Evolutionary conservation across 2,888 invertebrate genomes (phyloP).

Genomic region (Gasteruption jaculator): DNA sequence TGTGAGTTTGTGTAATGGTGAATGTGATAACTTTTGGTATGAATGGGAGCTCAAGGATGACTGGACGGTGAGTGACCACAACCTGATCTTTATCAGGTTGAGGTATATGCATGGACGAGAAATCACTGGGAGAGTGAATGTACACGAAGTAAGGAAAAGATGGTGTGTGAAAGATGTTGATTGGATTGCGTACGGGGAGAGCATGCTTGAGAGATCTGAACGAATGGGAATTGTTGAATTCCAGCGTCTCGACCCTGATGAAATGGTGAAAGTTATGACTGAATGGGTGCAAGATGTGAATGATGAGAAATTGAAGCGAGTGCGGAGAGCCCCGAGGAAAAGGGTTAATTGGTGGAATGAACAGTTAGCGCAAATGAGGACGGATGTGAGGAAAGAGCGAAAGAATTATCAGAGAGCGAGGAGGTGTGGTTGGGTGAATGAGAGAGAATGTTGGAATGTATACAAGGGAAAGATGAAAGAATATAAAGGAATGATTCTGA

Average conservation of each 20-base stretch:
- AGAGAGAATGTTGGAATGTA: not conserved
- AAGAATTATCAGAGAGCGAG: not conserved
- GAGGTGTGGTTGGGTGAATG: not conserved
- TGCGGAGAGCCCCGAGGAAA: too few relatives aligned
- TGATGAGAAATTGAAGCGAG: not conserved
- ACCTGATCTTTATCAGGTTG: not conserved
- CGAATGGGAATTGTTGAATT: not conserved
- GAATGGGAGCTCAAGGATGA: not conserved
- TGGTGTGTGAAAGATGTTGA: not conserved
- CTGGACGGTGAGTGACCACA: not conserved
- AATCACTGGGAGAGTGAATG: not conserved
- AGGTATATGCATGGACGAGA: not conserved
- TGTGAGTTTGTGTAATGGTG: slow-evolving; percentile 10
- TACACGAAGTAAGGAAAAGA: not conserved
- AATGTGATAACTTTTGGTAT: too few relatives aligned
- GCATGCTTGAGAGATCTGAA: not conserved
- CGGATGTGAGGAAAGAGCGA: not conserved
- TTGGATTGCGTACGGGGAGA: not conserved
- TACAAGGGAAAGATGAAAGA: not conserved
- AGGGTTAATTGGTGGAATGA: slow-evolving; percentile 1
- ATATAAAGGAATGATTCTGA: not conserved
- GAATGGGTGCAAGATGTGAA: not conserved
- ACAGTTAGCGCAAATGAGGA: not conserved
- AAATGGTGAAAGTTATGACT: not conserved
- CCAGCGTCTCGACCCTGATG: not conserved